Percentiles rank a stretch among this genome's conserved stretches.
phyloP scores from a whole-genome alignment of 2,113 vertebrate species.

The Camelus bactrianus region DNA sequence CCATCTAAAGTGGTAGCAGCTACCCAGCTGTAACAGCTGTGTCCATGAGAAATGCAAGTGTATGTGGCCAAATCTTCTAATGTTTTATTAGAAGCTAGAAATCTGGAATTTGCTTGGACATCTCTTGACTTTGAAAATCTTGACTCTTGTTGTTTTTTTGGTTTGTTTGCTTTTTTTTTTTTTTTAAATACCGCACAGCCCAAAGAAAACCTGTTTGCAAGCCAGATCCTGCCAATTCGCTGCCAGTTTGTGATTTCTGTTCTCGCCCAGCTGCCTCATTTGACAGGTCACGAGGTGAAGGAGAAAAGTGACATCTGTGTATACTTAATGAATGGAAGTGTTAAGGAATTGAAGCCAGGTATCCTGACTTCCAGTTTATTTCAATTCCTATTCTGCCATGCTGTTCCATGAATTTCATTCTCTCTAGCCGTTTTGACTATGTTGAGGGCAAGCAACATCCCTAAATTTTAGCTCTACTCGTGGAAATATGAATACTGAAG shows the following conservation, averaged over 20 bases:
- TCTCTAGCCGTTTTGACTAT: not conserved
- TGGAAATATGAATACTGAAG: not conserved
- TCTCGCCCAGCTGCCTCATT: too few relatives aligned
- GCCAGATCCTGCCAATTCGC: not conserved
- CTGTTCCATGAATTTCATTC: not conserved
- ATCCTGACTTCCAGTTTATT: not conserved
- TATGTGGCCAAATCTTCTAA: not conserved
- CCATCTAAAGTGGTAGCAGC: not conserved
- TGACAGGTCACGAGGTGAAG: not conserved
- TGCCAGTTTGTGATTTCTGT: not conserved
- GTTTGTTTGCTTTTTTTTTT: not conserved
- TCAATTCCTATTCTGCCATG: not conserved
- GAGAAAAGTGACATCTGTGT: not conserved
- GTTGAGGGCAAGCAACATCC: not conserved
- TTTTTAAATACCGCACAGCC: not conserved
- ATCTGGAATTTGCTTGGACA: not conserved
- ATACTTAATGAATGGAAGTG: not conserved
- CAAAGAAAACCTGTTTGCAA: not conserved
- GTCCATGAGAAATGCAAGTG: fast-evolving
- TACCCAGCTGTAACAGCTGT: fast-evolving
- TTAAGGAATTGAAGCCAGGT: not conserved
- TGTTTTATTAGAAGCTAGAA: not conserved
- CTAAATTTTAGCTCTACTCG: not conserved
- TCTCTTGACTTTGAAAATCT: not conserved
- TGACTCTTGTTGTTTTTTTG: not conserved